Base-by-base conservation (phyloP, 2,888 invertebrate genomes). In the Napeogenes inachia region DNA sequence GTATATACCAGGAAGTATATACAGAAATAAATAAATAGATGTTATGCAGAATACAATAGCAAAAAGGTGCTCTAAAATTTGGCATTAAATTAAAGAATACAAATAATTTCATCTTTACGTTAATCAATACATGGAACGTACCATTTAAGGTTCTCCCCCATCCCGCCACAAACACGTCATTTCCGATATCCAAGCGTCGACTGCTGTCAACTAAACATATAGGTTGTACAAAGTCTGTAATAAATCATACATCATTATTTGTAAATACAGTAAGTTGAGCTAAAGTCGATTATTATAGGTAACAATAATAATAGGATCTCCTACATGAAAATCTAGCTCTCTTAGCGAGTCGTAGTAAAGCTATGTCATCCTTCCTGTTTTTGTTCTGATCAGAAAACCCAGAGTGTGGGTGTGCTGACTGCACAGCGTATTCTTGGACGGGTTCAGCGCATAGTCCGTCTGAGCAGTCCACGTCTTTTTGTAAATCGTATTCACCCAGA, bases 401-500 rank as follows among this genome's bases (percentile, higher is more conserved):
- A 13, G 93, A 92, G 77, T 96, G 94, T 0, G 94, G 91, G 56
- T 93, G 92, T 1, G 91, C 85, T 13, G 92, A 85, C 35, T 93
- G 92, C 2, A 94, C 91, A 0, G 87, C 84, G 30, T 94, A 90
- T 65, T 94, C 92, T 66, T 94, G 76, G 0, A 93, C 92, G 0
- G 92, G 89, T 54, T 93, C 93, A 0, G 95, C 92, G 72, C 96
- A 96, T 4, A 84, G 59, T 66, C 77, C 68, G 73, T 87, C 75
- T 32, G 91, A 81, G 76, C 94, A 94, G 73, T 94, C 94, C 0
- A 89, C 81, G 46, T 92, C 90, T 1, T 88, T 91, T 68, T 91
- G 90, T 0, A 89, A 91, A 73, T 94, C 92, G 71, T 93, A 93
- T 80, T 94, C 94, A 1, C 94, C 94, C 46, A 94, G 80, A 10